Evolutionary conservation across 2,888 invertebrate genomes (phyloP).

Genomic region (Pseudococcus viburni): DNA sequence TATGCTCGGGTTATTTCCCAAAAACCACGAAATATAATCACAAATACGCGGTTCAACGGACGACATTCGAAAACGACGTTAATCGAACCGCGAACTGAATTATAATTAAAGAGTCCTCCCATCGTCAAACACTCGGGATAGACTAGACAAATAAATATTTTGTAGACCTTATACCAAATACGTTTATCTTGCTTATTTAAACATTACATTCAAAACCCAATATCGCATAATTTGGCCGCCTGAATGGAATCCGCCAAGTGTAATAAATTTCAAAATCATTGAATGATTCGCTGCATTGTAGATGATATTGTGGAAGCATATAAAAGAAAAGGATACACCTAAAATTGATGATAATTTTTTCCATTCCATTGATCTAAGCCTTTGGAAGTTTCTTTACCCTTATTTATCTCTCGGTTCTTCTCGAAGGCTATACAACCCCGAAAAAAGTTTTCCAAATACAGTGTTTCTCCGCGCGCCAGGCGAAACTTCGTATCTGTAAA

Average conservation of each 20-base stretch:
- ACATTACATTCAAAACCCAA: not conserved
- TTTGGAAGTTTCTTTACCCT: conserved; percentile 51
- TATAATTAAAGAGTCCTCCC: not conserved
- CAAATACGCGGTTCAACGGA: not conserved
- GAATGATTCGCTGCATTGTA: not conserved
- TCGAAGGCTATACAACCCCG: not conserved
- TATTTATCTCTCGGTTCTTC: conserved; percentile 57
- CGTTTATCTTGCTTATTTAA: not conserved
- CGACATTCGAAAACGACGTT: not conserved
- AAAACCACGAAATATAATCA: not conserved
- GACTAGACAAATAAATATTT: not conserved
- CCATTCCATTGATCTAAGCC: conserved; percentile 63
- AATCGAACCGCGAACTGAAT: not conserved
- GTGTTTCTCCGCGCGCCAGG: not conserved
- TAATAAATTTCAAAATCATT: conserved; percentile 48
- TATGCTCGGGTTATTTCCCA: not conserved
- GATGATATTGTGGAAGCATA: not conserved
- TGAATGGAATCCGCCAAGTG: not conserved
- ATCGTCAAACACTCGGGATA: not conserved
- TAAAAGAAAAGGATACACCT: conserved; percentile 44
- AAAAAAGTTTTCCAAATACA: conserved; percentile 51
- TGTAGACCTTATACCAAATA: not conserved
- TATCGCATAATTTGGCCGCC: not conserved
- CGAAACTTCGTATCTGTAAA: conserved; percentile 61
- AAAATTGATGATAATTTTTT: conserved; percentile 65